Evolutionary conservation across 2,113 vertebrate genomes (phyloP), one percentile per base, ranked within the genome.

Genomic region (Archilochus colubris): DNA sequence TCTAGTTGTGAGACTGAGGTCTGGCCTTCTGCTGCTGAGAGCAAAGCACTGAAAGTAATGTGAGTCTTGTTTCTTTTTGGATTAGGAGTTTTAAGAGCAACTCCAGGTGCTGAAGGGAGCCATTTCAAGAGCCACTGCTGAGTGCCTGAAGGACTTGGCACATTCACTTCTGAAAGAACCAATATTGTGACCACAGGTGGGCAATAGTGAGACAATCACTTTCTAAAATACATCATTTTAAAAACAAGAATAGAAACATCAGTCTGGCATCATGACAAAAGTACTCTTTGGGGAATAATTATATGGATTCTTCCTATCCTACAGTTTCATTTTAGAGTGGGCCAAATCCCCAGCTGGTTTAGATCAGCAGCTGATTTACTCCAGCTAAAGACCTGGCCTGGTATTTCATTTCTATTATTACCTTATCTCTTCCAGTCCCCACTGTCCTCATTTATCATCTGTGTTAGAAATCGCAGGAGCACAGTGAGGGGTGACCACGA

Each of bases 401-500:
- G 66, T 96, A 94, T 95, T 97, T 93, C 69, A 94, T 95, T 96
- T 95, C 89, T 94, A 61, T 97, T 97, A 96, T 97, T 96, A 97
- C 89, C 92, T 96, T 97, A 95, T 95, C 94, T 95, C 93, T 96
- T 87, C 91, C 93, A 93, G 91, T 94, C 92, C 81, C 94, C 88
- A 63, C 86, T 78, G 79, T 95, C 96, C 66, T 95, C 95, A 95
- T 96, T 93, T 73, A 94, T 95, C 92, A 93, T 90, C 50, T 83
- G 57, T 22, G 64, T 88, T 94, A 64, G 69, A 88, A 95, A 93
- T 88, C 18, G 3, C 62, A 19, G 88, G 86, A 95, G 82, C 73
- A 69, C 50, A 31, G 61, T 27, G 54, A 79, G 83, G 90, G 73
- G 64, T 54, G 90, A 93, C 89, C 77, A 91, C 16, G 68, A 94